Conservation (phyloP, 2,797 vertebrate species). For the Pogoniulus pusillus region DNA sequence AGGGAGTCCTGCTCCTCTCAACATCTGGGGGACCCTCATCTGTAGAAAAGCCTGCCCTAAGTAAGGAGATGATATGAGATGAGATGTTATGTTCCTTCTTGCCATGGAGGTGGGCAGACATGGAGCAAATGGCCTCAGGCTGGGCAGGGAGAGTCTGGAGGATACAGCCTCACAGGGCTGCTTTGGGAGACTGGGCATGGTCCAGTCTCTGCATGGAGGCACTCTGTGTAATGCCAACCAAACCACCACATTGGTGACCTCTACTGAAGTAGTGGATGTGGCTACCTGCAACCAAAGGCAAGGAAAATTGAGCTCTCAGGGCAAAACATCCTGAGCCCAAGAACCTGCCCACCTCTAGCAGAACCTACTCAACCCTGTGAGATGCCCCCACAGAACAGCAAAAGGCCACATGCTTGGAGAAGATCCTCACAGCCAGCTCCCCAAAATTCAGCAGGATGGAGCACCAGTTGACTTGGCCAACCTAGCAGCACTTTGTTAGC, state of each 20-base stretch:
- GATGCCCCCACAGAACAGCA: accelerated
- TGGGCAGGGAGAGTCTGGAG: background rate
- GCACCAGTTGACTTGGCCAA: background rate
- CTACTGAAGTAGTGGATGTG: background rate
- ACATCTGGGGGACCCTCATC: accelerated
- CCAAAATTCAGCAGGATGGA: background rate
- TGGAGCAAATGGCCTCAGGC: accelerated
- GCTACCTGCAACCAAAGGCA: background rate
- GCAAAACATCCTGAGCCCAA: accelerated
- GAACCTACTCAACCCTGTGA: background rate
- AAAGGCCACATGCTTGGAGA: accelerated
- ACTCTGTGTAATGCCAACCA: background rate
- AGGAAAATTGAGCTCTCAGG: background rate
- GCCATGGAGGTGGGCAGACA: background rate
- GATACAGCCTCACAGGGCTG: background rate
- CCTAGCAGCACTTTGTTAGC: accelerated
- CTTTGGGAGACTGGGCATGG: accelerated
- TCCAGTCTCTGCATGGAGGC: background rate
- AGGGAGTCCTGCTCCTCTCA: background rate
- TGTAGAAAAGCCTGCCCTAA: background rate
- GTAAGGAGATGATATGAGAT: background rate
- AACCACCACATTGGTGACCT: accelerated
- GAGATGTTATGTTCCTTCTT: background rate
- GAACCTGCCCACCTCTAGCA: background rate
- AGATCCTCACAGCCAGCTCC: background rate